phyloP scores from a whole-genome alignment of 1,140 invertebrate genomes.

The Ridgeia piscesae region DNA sequence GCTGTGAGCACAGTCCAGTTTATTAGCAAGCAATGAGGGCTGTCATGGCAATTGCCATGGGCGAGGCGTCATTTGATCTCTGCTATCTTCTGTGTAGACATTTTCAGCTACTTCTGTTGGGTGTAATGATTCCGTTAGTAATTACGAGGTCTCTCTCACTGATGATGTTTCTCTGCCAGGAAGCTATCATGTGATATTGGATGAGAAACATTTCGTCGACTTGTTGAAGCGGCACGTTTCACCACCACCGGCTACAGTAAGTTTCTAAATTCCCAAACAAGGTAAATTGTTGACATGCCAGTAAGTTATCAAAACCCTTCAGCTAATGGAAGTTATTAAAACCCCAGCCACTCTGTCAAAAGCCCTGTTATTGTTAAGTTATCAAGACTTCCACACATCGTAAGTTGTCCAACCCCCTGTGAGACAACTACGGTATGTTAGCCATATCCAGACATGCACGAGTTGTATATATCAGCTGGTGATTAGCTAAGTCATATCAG shows the following conservation, averaged over 20 bases:
- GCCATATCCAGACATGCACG: background rate
- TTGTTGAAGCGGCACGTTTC: conserved; percentile 72
- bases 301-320: too few relatives aligned
- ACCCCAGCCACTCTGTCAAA: too few relatives aligned
- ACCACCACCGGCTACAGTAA: conserved; percentile 79
- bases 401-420: background rate
- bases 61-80: too few relatives aligned
- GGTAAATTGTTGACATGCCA: background rate
- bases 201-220: conserved; percentile 87
- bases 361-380: too few relatives aligned
- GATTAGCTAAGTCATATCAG: background rate
- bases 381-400: too few relatives aligned
- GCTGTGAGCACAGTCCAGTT: too few relatives aligned
- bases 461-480: background rate
- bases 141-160: background rate
- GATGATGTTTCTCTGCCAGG: conserved; percentile 45
- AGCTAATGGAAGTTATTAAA: too few relatives aligned
- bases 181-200: conserved; percentile 80
- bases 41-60: too few relatives aligned
- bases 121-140: conserved; percentile 17
- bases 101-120: background rate
- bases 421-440: background rate
- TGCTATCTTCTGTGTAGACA: background rate
- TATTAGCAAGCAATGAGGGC: too few relatives aligned
- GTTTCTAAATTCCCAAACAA: conserved; percentile 34